These are phyloP conservation scores for Perca schrenkii DNA, from an alignment of 2,113 vertebrate genomes.

Conservation along the genomic window DNA sequence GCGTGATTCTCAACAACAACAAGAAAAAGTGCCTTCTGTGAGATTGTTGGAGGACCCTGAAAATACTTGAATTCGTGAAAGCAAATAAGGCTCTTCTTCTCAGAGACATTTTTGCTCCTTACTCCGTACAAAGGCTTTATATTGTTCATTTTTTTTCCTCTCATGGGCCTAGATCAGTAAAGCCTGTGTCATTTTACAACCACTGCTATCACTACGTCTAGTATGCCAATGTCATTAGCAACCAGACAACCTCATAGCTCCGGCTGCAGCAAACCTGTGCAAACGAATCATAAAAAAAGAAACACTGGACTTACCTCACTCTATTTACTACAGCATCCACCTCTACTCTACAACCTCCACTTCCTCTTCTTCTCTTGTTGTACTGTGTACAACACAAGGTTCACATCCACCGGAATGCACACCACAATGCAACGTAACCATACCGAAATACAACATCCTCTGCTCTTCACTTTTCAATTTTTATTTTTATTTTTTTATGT, in stretches of 20 bases:
- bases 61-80: conserved; percentile 79
- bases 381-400: conserved; percentile 55
- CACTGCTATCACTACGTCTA: conserved; percentile 55
- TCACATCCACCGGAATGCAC: conserved; percentile 86
- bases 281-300: conserved; percentile 54
- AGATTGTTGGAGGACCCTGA: conserved; percentile 70
- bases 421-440: conserved; percentile 80
- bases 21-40: conserved; percentile 75
- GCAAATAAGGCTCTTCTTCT: conserved; percentile 33
- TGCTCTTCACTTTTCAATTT: conserved; percentile 75
- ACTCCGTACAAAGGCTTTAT: conserved; percentile 65
- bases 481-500: neutral
- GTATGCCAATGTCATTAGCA: conserved; percentile 69
- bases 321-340: conserved; percentile 55
- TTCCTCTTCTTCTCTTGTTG: conserved; percentile 44
- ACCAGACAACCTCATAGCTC: conserved; percentile 73
- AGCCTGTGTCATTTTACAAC: conserved; percentile 63
- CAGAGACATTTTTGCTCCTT: conserved; percentile 25
- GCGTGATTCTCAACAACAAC: neutral
- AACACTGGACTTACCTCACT: conserved; percentile 80
- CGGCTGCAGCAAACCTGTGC: conserved; percentile 51
- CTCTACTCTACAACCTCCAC: conserved; percentile 51
- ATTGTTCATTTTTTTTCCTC: conserved; percentile 41
- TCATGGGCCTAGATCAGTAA: conserved; percentile 80
- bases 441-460: conserved; percentile 70